Evolutionary conservation across 2,888 invertebrate genomes (phyloP).

Genomic region (Arrhopalites spinosus): DNA sequence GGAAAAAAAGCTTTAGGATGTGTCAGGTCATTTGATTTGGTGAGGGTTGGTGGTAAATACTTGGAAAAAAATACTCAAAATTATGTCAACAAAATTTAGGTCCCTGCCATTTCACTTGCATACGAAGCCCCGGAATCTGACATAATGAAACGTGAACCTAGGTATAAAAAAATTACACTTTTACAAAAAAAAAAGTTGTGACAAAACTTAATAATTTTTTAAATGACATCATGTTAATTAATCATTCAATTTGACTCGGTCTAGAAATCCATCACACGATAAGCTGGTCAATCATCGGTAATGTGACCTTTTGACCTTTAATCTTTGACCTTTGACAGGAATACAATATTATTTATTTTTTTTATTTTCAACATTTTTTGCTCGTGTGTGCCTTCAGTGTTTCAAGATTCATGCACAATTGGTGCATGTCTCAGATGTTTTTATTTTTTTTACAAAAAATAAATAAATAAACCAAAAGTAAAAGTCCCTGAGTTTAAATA

Average conservation of each 20-base stretch:
- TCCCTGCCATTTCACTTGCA: constrained; percentile 63
- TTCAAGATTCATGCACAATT: too few species aligned
- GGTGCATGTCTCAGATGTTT: constrained; percentile 6
- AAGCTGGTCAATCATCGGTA: constrained; percentile 73
- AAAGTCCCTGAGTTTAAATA: too few species aligned
- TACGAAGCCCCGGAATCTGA: constrained; percentile 90
- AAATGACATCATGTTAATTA: too few species aligned
- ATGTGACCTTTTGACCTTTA: background rate
- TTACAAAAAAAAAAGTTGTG: background rate
- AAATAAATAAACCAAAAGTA: too few species aligned
- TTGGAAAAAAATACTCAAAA: too few species aligned
- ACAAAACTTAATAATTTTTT: background rate
- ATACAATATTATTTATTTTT: background rate
- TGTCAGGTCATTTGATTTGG: too few species aligned
- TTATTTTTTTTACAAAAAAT: too few species aligned
- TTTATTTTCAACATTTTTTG: background rate
- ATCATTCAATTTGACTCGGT: background rate
- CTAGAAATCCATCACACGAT: constrained; percentile 50
- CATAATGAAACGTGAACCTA: constrained; percentile 77
- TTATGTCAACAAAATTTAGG: too few species aligned
- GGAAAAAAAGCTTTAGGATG: too few species aligned
- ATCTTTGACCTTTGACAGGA: constrained; percentile 3
- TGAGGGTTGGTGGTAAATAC: too few species aligned
- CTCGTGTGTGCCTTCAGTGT: background rate
- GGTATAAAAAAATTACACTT: background rate